phyloP scores from a whole-genome alignment of 2,888 invertebrate genomes.

The Physocephala rufipes region DNA sequence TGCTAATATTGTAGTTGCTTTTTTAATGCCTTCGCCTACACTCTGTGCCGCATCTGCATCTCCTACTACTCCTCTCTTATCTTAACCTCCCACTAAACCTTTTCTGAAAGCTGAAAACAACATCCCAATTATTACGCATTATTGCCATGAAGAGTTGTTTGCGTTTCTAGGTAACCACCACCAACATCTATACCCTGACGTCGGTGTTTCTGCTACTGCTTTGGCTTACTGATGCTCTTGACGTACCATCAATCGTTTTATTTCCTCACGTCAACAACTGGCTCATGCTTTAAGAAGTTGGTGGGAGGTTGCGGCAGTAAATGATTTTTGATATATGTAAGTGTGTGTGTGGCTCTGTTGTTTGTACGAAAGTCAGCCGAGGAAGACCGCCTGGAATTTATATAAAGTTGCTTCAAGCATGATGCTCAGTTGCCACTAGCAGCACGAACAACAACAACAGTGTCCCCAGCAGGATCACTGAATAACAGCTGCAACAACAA shows the following conservation, averaged over 20 bases:
- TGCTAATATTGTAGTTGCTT: background rate
- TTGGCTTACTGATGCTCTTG: too few relatives aligned
- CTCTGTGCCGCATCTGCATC: background rate
- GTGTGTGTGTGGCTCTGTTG: background rate
- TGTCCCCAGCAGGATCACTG: conserved; percentile 3
- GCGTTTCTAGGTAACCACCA: conserved; percentile 58
- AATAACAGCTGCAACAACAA: conserved; percentile 14
- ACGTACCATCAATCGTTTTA: background rate
- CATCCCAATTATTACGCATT: conserved; percentile 64
- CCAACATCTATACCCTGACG: background rate
- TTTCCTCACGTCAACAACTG: background rate
- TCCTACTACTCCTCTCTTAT: background rate
- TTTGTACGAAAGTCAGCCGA: background rate
- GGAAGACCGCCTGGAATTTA: conserved; percentile 8
- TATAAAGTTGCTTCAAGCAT: background rate
- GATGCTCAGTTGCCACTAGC: background rate
- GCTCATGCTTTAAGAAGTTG: background rate
- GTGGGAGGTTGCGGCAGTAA: background rate
- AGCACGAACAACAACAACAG: conserved; percentile 15
- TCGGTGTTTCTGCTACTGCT: too few relatives aligned
- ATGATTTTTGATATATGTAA: background rate
- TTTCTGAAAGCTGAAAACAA: conserved; percentile 53
- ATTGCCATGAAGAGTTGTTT: conserved; percentile 65
- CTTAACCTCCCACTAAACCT: background rate
- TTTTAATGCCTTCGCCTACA: background rate